Percentiles rank a stretch among this genome's conserved stretches.
phyloP scores from a whole-genome alignment of 2,888 invertebrate species.

The Lasioglossum zephyrum region DNA sequence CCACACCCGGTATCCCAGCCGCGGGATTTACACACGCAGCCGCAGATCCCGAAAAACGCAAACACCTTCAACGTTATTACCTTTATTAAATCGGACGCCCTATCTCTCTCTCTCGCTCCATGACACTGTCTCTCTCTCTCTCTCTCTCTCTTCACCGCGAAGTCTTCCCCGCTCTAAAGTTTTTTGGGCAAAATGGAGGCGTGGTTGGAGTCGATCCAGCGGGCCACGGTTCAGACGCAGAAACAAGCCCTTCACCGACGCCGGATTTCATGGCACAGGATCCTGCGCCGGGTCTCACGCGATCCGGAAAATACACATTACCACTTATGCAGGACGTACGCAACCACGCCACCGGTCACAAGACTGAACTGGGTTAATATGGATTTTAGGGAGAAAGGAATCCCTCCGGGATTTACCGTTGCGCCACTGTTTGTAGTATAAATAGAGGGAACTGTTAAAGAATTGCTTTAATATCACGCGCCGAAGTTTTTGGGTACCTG shows the following conservation, averaged over 20 bases:
- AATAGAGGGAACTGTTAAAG: background rate
- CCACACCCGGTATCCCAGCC: slow-evolving; percentile 36
- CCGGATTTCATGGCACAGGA: background rate
- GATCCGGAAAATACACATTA: slow-evolving; percentile 12
- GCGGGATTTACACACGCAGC: slow-evolving; percentile 69
- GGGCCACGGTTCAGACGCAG: slow-evolving; percentile 41
- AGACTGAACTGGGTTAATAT: slow-evolving; percentile 2
- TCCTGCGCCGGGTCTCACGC: background rate
- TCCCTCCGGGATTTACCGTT: background rate
- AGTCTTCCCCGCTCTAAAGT: slow-evolving; percentile 60
- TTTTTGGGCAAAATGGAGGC: slow-evolving; percentile 76
- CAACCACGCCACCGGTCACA: background rate
- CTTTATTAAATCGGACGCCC: slow-evolving; percentile 78
- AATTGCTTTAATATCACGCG: background rate
- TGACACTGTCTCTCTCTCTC: background rate
- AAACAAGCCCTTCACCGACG: slow-evolving; percentile 32
- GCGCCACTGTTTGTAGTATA: background rate
- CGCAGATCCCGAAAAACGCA: slow-evolving; percentile 74
- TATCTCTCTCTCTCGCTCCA: slow-evolving; percentile 28
- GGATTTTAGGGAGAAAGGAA: background rate
- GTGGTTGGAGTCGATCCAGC: slow-evolving; percentile 79
- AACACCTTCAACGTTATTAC: slow-evolving; percentile 83
- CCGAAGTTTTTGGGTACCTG: background rate
- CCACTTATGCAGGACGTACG: slow-evolving; percentile 3
- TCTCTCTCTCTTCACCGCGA: slow-evolving; percentile 38